These are phyloP conservation scores for Cosmorhoe ocellata DNA, from an alignment of 2,888 invertebrate genomes.

Conservation along the genomic window DNA sequence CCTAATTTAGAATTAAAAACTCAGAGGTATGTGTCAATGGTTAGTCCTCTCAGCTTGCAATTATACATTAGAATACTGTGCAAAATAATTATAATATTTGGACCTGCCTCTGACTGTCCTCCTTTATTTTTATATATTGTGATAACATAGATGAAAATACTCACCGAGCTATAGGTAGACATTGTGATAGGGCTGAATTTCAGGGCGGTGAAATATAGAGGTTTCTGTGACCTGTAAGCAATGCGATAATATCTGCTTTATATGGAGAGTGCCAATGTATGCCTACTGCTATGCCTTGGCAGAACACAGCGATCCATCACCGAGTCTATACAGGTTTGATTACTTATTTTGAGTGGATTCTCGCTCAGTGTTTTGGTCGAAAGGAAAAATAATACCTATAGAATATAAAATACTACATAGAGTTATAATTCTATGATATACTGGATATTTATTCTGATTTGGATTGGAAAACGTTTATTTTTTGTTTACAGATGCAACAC, in stretches of 20 bases:
- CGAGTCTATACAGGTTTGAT: neutral
- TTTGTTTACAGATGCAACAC: too few species aligned
- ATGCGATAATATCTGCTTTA: slow-evolving; percentile 10
- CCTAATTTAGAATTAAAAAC: too few species aligned
- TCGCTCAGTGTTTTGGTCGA: neutral
- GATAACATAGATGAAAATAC: slow-evolving; percentile 23
- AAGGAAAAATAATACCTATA: neutral
- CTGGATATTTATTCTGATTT: too few species aligned
- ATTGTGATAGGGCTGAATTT: slow-evolving; percentile 66
- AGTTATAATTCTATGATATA: too few species aligned
- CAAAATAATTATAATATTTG: too few species aligned
- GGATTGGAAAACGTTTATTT: too few species aligned
- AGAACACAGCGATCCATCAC: slow-evolving; percentile 8
- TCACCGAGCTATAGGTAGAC: slow-evolving; percentile 65
- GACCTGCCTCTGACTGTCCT: too few species aligned
- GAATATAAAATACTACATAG: too few species aligned
- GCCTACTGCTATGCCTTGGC: neutral
- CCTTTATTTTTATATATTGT: too few species aligned
- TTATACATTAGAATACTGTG: too few species aligned
- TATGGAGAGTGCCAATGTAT: slow-evolving; percentile 4
- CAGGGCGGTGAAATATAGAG: slow-evolving; percentile 65
- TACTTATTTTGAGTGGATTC: slow-evolving; percentile 1
- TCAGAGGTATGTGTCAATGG: too few species aligned
- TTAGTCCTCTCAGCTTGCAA: too few species aligned
- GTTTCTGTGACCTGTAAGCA: slow-evolving; percentile 64